Evolutionary conservation across 2,888 invertebrate species (phyloP).

Genomic region (Leptothorax acervorum): DNA sequence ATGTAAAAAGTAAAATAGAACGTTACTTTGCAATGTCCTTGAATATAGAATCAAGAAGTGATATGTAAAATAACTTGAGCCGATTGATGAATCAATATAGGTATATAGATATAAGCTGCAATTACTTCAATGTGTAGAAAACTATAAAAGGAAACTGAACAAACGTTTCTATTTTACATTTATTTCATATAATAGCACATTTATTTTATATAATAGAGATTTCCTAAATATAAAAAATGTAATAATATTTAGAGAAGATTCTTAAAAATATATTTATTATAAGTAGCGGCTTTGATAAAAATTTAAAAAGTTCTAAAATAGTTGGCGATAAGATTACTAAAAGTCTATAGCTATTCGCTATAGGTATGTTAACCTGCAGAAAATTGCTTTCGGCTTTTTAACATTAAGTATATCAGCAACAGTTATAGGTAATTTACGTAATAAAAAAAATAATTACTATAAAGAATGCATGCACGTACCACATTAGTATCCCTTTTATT

Average conservation of each 20-base stretch:
- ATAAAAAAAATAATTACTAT: background rate
- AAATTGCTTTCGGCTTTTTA: background rate
- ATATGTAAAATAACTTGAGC: background rate
- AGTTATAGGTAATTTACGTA: background rate
- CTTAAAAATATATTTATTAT: background rate
- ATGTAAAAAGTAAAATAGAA: background rate
- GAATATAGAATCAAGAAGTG: background rate
- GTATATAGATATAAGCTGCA: background rate
- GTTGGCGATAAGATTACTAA: background rate
- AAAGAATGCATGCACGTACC: background rate
- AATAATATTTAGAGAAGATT: background rate
- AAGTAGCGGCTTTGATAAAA: background rate
- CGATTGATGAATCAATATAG: background rate
- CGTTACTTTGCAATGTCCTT: background rate
- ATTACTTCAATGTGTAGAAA: background rate
- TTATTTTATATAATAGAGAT: background rate
- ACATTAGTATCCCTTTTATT: background rate
- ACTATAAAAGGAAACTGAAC: background rate
- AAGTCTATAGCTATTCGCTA: background rate
- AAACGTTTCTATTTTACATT: background rate
- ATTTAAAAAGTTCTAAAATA: background rate
- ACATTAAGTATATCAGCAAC: background rate
- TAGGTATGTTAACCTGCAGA: background rate
- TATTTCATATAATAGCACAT: background rate
- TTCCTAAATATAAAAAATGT: background rate